Conservation (phyloP, 2,888 invertebrate species). For the Tenodera sinensis region DNA sequence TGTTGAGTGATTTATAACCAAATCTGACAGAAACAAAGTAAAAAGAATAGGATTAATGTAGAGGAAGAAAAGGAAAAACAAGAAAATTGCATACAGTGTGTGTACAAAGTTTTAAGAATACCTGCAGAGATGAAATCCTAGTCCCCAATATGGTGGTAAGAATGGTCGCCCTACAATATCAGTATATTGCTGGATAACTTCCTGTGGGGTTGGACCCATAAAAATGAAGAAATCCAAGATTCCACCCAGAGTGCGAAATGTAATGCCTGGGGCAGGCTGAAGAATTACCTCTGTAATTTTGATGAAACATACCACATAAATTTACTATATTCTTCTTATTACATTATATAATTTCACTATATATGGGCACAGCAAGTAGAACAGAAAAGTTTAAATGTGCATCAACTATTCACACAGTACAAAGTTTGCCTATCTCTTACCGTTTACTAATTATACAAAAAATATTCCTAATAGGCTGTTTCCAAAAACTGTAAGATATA, state of each 20-base stretch:
- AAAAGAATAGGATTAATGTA: neutral
- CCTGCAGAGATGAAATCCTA: constrained; percentile 85
- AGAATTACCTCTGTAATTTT: constrained; percentile 64
- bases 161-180: constrained; percentile 69
- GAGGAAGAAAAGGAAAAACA: neutral
- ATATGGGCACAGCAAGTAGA: too few relatives aligned
- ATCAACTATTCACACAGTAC: too few relatives aligned
- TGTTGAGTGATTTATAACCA: constrained; percentile 63
- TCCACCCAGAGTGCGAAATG: constrained; percentile 79
- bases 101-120: constrained; percentile 37
- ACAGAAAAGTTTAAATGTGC: too few relatives aligned
- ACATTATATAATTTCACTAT: too few relatives aligned
- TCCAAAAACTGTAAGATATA: too few relatives aligned
- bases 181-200: constrained; percentile 66
- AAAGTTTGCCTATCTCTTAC: too few relatives aligned
- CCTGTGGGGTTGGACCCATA: constrained; percentile 67
- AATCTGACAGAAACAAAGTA: constrained; percentile 44
- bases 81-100: neutral
- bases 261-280: constrained; percentile 76
- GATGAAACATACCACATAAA: neutral
- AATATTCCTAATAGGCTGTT: too few relatives aligned
- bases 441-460: too few relatives aligned
- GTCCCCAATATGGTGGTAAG: constrained; percentile 83
- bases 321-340: neutral
- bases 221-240: constrained; percentile 76